These are phyloP conservation scores for Alloplasta piceator DNA, from an alignment of 2,888 invertebrate genomes.

Conservation along the genomic window DNA sequence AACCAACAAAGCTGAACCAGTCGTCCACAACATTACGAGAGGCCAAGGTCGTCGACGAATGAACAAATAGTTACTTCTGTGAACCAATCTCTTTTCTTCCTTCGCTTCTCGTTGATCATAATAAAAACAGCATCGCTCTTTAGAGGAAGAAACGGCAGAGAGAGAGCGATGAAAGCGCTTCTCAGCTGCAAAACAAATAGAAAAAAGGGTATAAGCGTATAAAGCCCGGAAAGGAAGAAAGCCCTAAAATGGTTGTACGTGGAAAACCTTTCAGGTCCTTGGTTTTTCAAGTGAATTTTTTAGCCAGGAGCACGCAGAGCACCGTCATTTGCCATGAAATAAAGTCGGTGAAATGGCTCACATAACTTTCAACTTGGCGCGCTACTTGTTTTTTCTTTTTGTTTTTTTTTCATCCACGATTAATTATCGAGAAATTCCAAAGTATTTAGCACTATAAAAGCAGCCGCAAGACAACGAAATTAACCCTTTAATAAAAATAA, in stretches of 20 bases:
- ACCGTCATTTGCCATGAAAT: slow-evolving; percentile 8
- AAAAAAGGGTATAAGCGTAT: slow-evolving; percentile 20
- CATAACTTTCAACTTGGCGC: background rate
- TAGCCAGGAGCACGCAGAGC: background rate
- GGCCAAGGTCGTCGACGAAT: slow-evolving; percentile 17
- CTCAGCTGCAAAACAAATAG: slow-evolving; percentile 27
- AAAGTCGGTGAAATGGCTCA: slow-evolving; percentile 1
- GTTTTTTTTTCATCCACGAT: slow-evolving; percentile 5
- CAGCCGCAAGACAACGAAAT: background rate
- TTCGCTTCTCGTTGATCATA: slow-evolving; percentile 46
- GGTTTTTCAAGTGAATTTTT: background rate
- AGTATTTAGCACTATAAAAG: background rate
- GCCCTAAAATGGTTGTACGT: slow-evolving; percentile 25
- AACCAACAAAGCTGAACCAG: slow-evolving; percentile 20
- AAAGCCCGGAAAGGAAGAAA: slow-evolving; percentile 28
- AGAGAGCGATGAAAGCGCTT: slow-evolving; percentile 43
- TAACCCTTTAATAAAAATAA: no score
- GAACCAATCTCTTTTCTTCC: background rate
- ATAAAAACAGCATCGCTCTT: slow-evolving; percentile 46
- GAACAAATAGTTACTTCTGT: slow-evolving; percentile 20
- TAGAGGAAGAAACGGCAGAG: slow-evolving; percentile 27
- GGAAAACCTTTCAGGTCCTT: slow-evolving; percentile 40
- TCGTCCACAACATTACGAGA: slow-evolving; percentile 7
- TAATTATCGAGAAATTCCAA: slow-evolving; percentile 1
- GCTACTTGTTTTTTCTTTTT: background rate